Conservation (phyloP, 1,140 invertebrate genomes). For the Trachymyrmex septentrionalis region DNA sequence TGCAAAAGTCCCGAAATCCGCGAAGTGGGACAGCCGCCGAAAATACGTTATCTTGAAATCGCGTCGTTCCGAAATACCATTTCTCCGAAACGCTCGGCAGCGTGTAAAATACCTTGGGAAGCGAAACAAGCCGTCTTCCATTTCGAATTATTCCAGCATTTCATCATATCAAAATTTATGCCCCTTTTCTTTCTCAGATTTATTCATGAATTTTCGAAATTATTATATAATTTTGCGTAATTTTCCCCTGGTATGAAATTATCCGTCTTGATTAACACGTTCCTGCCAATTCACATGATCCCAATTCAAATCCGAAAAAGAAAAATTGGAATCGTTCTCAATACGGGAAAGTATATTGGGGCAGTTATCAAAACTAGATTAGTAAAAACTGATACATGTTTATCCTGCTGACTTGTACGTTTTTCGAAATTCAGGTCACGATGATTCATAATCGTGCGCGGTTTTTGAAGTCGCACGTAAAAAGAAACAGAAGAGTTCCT, state of each 20-base stretch:
- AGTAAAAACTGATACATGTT: conserved; percentile 41
- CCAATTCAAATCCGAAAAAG: background rate
- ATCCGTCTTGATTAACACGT: background rate
- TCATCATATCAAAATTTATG: background rate
- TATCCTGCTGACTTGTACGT: conserved; percentile 38
- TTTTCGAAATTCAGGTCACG: conserved; percentile 34
- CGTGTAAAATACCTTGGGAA: background rate
- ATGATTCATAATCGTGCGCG: conserved; percentile 29
- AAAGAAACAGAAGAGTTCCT: conserved; percentile 12
- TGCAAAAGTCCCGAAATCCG: conserved; percentile 9
- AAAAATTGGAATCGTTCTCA: background rate
- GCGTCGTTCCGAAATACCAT: background rate
- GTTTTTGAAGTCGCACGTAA: background rate
- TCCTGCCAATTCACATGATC: background rate
- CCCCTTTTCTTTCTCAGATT: background rate
- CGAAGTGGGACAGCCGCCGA: conserved; percentile 30
- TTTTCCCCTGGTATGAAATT: background rate
- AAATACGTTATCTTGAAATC: conserved; percentile 49
- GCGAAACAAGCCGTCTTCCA: background rate
- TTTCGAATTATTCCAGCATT: conserved; percentile 5
- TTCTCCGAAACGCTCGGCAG: background rate
- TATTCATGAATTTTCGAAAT: background rate
- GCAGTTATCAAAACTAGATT: conserved; percentile 46
- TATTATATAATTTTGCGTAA: background rate
- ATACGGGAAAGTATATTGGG: conserved; percentile 5